Evolutionary conservation across 92 coral and sea anemone genomes (phyloP).

Genomic region (Porites rus): DNA sequence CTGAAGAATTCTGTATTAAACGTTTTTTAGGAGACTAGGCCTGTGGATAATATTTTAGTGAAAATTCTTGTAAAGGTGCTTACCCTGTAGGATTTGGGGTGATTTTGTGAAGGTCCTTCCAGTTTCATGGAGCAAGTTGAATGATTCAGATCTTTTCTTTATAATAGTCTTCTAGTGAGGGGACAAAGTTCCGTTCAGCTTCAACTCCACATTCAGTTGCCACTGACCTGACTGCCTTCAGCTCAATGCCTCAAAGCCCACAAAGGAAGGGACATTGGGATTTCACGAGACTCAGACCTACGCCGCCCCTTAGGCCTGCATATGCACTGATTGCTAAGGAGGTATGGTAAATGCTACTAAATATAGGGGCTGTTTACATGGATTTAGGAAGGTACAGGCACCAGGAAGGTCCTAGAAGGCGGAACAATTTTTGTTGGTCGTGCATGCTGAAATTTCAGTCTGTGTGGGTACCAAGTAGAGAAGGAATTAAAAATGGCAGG

Average conservation of each 20-base stretch:
- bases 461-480: too few relatives aligned
- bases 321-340: conserved; percentile 97
- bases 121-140: too few relatives aligned
- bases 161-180: conserved; percentile 55
- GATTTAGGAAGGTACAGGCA: too few relatives aligned
- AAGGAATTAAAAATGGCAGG: too few relatives aligned
- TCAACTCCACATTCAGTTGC: conserved; percentile 89
- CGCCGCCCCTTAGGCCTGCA: conserved; percentile 96
- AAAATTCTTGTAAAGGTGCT: not conserved
- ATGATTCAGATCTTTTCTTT: not conserved
- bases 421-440: too few relatives aligned
- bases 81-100: not conserved
- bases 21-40: too few relatives aligned
- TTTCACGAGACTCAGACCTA: conserved; percentile 92
- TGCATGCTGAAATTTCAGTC: too few relatives aligned
- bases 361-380: not conserved
- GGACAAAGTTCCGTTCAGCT: conserved; percentile 66
- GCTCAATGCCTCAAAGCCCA: conserved; percentile 85
- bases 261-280: conserved; percentile 89
- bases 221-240: conserved; percentile 84
- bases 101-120: not conserved
- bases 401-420: too few relatives aligned
- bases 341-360: conserved; percentile 47
- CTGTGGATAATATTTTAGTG: too few relatives aligned
- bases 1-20: too few relatives aligned